phyloP scores from a whole-genome alignment of 2,797 vertebrate genomes.

The Mallotus villosus region DNA sequence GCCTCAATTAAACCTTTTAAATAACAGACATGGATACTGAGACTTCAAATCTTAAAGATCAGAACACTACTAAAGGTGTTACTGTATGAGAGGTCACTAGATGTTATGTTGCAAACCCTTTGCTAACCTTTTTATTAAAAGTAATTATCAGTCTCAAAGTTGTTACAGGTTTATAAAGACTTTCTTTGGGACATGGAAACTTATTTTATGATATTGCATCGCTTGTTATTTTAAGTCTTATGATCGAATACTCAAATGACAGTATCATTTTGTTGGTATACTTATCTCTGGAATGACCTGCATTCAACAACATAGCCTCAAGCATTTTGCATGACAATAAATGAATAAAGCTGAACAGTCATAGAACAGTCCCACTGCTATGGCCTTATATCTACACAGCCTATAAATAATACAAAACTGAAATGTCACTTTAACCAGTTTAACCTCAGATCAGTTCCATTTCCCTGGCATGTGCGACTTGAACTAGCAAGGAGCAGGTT shows the following conservation, averaged over 20 bases:
- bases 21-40: no score
- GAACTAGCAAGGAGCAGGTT: slow-evolving; percentile 23
- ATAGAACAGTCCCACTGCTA: not conserved
- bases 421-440: slow-evolving; percentile 13
- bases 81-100: not conserved
- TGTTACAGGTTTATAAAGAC: no score
- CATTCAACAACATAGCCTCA: slow-evolving; percentile 1
- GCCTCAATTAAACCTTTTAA: no score
- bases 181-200: no score
- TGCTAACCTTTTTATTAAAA: not conserved
- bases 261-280: not conserved
- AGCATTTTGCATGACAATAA: slow-evolving; percentile 1
- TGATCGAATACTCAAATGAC: not conserved
- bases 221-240: no score
- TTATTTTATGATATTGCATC: no score
- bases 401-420: not conserved
- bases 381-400: not conserved
- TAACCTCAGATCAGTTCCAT: slow-evolving; percentile 28
- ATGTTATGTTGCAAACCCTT: not conserved
- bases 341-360: not conserved
- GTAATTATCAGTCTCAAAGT: not conserved
- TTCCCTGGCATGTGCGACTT: slow-evolving; percentile 48
- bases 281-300: slow-evolving; percentile 1
- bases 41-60: no score
- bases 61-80: not conserved